Conservation (phyloP, 2,113 vertebrate species). For the Corythoichthys intestinalis region DNA sequence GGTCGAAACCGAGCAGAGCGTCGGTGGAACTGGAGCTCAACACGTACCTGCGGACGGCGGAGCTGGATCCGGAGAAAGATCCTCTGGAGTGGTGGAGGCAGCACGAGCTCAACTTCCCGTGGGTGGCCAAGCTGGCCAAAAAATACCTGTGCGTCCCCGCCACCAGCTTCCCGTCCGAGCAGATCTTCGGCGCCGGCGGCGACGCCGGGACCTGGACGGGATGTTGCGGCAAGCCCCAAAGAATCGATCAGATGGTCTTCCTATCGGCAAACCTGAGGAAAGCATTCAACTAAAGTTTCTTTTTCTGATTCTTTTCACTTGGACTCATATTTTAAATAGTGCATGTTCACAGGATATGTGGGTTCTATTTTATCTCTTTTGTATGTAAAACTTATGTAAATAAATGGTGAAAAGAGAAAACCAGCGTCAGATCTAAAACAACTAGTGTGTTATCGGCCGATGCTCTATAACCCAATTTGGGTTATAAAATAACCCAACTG, state of each 20-base stretch:
- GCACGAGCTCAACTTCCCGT: slow-evolving; percentile 2
- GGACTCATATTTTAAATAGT: too few relatives aligned
- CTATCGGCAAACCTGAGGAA: neutral
- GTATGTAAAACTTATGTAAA: too few relatives aligned
- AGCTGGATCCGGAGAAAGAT: neutral
- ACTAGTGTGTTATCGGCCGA: too few relatives aligned
- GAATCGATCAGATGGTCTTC: neutral
- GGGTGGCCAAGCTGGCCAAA: neutral
- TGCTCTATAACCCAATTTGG: too few relatives aligned
- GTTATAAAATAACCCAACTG: too few relatives aligned
- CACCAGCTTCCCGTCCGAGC: neutral
- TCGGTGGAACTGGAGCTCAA: neutral
- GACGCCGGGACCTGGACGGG: neutral
- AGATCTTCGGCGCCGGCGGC: neutral
- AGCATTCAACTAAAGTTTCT: too few relatives aligned
- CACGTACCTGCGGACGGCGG: neutral
- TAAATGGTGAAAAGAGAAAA: too few relatives aligned
- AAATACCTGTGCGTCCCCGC: neutral
- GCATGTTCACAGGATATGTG: too few relatives aligned
- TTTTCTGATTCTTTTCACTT: too few relatives aligned
- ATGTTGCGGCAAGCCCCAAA: neutral
- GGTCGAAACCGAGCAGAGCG: neutral
- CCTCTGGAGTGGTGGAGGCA: neutral
- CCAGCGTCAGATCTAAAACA: too few relatives aligned
- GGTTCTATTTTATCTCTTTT: too few relatives aligned